phyloP scores from a whole-genome alignment of 2,113 vertebrate genomes.

The Pagrus major region DNA sequence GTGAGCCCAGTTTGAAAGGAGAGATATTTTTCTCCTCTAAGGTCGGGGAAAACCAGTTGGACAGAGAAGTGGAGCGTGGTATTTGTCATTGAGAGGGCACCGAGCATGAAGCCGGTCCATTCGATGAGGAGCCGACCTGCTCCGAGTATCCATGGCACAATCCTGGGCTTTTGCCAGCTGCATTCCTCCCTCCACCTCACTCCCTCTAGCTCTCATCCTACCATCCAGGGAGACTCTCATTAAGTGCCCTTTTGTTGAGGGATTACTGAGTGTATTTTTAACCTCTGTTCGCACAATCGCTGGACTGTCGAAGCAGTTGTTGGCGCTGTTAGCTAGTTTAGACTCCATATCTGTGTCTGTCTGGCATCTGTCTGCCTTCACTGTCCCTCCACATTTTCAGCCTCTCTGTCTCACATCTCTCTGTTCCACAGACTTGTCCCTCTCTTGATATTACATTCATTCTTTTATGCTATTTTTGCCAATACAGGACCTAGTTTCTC shows the following conservation, averaged over 20 bases:
- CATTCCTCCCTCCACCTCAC: conserved; percentile 42
- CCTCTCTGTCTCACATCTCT: conserved; percentile 21
- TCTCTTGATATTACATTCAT: conserved; percentile 5
- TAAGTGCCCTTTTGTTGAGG: conserved; percentile 63
- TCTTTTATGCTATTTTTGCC: conserved; percentile 39
- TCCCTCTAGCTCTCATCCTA: conserved; percentile 23
- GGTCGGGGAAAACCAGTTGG: conserved; percentile 25
- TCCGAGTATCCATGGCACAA: conserved; percentile 37
- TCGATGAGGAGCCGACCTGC: background rate
- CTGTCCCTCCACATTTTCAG: conserved; percentile 24
- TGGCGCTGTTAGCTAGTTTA: conserved; percentile 28
- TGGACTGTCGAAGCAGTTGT: conserved; percentile 34
- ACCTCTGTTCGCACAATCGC: conserved; percentile 48
- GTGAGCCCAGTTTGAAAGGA: conserved; percentile 22
- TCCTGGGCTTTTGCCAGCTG: conserved; percentile 43
- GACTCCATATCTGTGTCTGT: conserved; percentile 37
- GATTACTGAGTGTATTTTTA: conserved; percentile 74
- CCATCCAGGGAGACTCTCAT: conserved; percentile 35
- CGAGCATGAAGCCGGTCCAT: conserved; percentile 15
- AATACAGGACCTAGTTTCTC: conserved; percentile 17
- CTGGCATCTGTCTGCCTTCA: conserved; percentile 40
- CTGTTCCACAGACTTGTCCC: background rate
- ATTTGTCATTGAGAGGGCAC: conserved; percentile 69
- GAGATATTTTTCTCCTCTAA: background rate
- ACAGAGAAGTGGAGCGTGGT: background rate